Base-by-base conservation (phyloP, 1,140 invertebrate genomes). In the Leucophenga varia region DNA sequence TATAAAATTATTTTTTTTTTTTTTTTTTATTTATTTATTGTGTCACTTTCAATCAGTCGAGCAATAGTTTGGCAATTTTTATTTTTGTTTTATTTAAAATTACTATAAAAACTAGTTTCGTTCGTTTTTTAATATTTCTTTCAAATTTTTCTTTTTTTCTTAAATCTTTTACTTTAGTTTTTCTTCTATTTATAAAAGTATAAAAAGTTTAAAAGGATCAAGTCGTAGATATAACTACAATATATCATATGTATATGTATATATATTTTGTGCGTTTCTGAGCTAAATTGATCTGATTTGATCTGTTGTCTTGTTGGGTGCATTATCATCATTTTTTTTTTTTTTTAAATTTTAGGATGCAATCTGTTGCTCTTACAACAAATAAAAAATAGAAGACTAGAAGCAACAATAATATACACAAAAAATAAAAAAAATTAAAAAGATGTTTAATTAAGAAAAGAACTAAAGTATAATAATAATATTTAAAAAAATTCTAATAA, bases 341-440 rank as follows among this genome's bases (percentile, higher is more conserved):
- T n/a, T 4, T 32, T 32, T 32, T 17, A 17, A 37, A 13, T 42
- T 21, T 49, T 57, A 44, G 54, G 56, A 58, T 52, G 43, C 43
- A 57, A 63, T 59, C 57, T 64, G 70, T 73, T 73, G 70, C 70
- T 73, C 70, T 64, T 70, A 72, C 70, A 70, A 68, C 59, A 42
- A 44, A 13, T 13, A n/a, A n/a, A n/a, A n/a, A 68, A 69, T 59
- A 73, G 70, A 73, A 73, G 70, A 73, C 70, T 73, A 73, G 70
- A 73, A 73, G 70, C 70, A 73, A 72, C 70, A 70, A 67, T 39
- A 48, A 61, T 67, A 67, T 67, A 67, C 63, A 67, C 63, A 69
- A 68, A 68, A 32, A n/a, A 39, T 21, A 39, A 7, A 38, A 18
- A 8, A 21, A 21, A n/a, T 1, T 21, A 21, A 21, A 9, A 40